A percentile compares a stretch with the other conserved stretches of the same genome.
phyloP scores from a whole-genome alignment of 2,113 vertebrate genomes.

The Nothoprocta perdicaria region DNA sequence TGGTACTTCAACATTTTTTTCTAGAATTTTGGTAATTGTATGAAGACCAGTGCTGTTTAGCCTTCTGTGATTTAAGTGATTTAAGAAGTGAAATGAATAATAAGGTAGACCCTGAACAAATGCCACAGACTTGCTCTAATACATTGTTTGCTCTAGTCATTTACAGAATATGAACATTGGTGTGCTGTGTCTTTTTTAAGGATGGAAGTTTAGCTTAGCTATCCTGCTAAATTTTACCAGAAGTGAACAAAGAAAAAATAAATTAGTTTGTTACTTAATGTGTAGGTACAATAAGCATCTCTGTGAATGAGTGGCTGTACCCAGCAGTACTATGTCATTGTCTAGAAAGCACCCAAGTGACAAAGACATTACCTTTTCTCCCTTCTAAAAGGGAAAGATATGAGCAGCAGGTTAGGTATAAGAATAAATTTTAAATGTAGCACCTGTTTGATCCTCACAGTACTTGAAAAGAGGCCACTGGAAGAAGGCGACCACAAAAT shows the following conservation, averaged over 20 bases:
- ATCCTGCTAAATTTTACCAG: background rate
- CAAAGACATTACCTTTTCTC: background rate
- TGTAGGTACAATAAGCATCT: background rate
- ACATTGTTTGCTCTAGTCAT: background rate
- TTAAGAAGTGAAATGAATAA: background rate
- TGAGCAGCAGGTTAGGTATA: background rate
- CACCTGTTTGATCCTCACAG: background rate
- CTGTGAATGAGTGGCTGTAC: background rate
- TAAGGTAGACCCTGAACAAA: background rate
- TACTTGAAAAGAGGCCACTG: background rate
- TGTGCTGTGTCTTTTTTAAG: background rate
- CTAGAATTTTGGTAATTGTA: background rate
- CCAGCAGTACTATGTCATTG: background rate
- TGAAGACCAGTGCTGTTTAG: background rate
- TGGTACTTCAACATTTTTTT: background rate
- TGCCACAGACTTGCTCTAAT: background rate
- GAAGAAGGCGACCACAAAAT: background rate
- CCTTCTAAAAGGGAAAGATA: background rate
- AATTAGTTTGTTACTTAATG: background rate
- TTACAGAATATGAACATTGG: background rate
- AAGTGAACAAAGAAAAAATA: background rate
- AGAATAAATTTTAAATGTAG: background rate
- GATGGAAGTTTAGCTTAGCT: background rate
- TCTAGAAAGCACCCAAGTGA: background rate
- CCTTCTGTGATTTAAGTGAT: background rate